Percentiles rank a stretch among this genome's conserved stretches.
Conservation (phyloP, 2,113 vertebrate genomes). For the Crotalus helleri region DNA sequence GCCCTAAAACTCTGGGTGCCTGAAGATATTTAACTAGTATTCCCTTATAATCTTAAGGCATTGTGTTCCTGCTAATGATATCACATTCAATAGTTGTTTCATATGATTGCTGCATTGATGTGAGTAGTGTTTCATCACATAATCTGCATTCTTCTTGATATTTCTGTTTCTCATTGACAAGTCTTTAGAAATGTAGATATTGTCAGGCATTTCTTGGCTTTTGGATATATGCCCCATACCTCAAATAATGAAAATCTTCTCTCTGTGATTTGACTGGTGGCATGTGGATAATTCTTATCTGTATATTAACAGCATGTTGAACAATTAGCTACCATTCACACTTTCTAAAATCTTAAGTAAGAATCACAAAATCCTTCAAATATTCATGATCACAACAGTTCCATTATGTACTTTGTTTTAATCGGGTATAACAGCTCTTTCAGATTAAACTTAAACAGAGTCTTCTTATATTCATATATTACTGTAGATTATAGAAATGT, state of each 20-base stretch:
- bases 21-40: background rate
- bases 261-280: background rate
- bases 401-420: background rate
- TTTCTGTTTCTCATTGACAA: background rate
- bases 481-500: too few relatives aligned
- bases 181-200: background rate
- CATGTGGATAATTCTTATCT: background rate
- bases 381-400: background rate
- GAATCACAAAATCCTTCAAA: background rate
- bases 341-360: background rate
- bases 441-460: background rate
- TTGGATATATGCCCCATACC: background rate
- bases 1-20: background rate
- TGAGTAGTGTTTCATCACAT: background rate
- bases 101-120: background rate
- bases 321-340: background rate
- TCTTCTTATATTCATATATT: background rate
- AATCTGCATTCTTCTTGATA: background rate
- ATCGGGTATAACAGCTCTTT: background rate
- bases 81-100: background rate
- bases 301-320: background rate
- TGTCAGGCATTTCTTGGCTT: background rate
- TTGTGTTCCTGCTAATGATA: background rate
- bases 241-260: background rate
- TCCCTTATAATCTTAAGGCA: background rate